Evolutionary conservation across 1,140 invertebrate genomes (phyloP), one percentile per base, ranked within the genome.

Genomic region (Dufourea novaeangliae): DNA sequence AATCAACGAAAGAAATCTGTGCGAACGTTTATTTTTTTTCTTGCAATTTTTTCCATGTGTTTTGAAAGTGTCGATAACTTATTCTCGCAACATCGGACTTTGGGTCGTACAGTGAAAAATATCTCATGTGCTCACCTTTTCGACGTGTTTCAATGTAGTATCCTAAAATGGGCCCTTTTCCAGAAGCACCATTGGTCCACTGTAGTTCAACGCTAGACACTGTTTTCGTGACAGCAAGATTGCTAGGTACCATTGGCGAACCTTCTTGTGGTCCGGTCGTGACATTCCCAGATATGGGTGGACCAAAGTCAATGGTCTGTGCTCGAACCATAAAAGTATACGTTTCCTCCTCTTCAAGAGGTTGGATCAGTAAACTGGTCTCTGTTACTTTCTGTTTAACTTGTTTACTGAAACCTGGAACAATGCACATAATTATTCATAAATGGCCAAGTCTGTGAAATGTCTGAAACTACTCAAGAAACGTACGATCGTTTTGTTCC

Each of bases 231-330:
- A 98, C 89, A 22, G 90, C 93, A 4, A 98, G 94, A 86, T 95
- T 95, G 61, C 94, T 95, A 0, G 97, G 96, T 22, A 95, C 93
- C 44, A 94, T 94, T 22, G 98, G 98, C 0, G 97, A 98, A 44
- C 97, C 98, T 87, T 95, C 94, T 91, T 99, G 98, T n/a, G 98
- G 98, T 29, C 98, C 98, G 0, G 98, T 99, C 8, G 96, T 98
- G 6, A 98, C 96, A 91, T 98, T 98, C 67, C 94, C 96, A 50
- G 93, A 94, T 17, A 95, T 92, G 10, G 95, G 93, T 1, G 96
- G 96, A 1, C 97, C 97, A 90, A 96, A 95, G 86, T 97, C 97
- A 62, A 96, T 94, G 12, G 98, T 99, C 90, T 98, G 96, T 0
- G 97, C 98, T 83, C 96, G 94, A 39, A 99, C 97, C 20, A 94